These are phyloP conservation scores for Manacus vitellinus DNA, from an alignment of 2,113 vertebrate species.

Conservation along the genomic window DNA sequence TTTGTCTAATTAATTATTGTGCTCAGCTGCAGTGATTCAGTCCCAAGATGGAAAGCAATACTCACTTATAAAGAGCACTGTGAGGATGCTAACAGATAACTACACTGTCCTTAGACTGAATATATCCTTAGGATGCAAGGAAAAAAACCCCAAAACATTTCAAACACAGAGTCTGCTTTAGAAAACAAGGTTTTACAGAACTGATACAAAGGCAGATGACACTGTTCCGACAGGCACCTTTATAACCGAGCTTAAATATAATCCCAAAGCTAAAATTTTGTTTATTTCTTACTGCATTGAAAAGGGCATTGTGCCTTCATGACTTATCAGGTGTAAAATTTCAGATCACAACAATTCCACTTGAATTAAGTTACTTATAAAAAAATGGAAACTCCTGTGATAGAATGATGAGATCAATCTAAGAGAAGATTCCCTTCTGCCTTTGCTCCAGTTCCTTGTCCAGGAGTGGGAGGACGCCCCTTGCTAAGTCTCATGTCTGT, in stretches of 20 bases:
- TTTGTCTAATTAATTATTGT: not conserved
- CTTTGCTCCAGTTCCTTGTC: not conserved
- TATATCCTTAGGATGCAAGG: not conserved
- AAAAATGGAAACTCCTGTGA: not conserved
- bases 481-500: not conserved
- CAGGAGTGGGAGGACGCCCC: not conserved
- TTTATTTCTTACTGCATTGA: not conserved
- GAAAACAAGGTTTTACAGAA: not conserved
- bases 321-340: not conserved
- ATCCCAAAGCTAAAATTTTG: not conserved
- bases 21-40: not conserved
- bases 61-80: not conserved
- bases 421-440: not conserved
- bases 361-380: not conserved
- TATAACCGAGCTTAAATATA: not conserved
- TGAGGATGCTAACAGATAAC: not conserved
- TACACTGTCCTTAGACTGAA: not conserved
- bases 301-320: not conserved
- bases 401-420: not conserved
- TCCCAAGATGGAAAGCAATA: not conserved
- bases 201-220: not conserved
- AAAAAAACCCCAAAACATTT: not conserved
- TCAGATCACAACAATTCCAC: not conserved
- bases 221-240: not conserved
- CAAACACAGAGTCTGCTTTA: not conserved